Evolutionary conservation across 2,113 vertebrate genomes (phyloP), one percentile per base, ranked within the genome.

Genomic region (Psettodes erumei): DNA sequence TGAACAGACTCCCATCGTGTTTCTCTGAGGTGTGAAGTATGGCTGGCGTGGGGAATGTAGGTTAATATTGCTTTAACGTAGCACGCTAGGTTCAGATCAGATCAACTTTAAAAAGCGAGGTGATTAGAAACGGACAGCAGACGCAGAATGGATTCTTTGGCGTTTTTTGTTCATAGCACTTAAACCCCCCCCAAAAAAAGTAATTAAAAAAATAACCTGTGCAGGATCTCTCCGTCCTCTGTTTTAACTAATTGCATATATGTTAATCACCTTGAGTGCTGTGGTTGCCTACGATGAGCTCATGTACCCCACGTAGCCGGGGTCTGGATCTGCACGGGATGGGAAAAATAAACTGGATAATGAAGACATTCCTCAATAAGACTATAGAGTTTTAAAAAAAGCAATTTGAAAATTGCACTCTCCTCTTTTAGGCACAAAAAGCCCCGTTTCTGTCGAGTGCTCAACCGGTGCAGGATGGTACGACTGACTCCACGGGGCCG

Each of bases 61-160:
- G 65, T 75, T 51, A 38, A 61, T 71, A 80, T 75, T 77, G 72
- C 74, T 85, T 78, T 60, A 75, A n/a, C 54, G 69, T 63, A 77
- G 54, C 61, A 64, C 27, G 65, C 9, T 15, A 50, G 45, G 56
- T 23, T 70, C 23, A 45, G 43, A 45, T 54, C 0, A 58, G 67
- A 58, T 79, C 30, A 42, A 54, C 69, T 61, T 69, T 18, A n/a
- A 1, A 33, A 60, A 76, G 28, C 59, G 28, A 18, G 45, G 40
- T 13, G 21, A 21, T 43, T 23, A 79, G 13, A 75, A 51, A 27
- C 12, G 0, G 8, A 75, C 68, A 30, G 69, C 71, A 30, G 50
- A 85, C 71, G 78, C 75, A 77, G 43, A 67, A 38, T 60, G 59
- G 50, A 62, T 69, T 90, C 86, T 92, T 92, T 92, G 90, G 89